These are phyloP conservation scores for Leptinotarsa peninsularis DNA, from an alignment of 2,888 invertebrate genomes.

Conservation along the genomic window DNA sequence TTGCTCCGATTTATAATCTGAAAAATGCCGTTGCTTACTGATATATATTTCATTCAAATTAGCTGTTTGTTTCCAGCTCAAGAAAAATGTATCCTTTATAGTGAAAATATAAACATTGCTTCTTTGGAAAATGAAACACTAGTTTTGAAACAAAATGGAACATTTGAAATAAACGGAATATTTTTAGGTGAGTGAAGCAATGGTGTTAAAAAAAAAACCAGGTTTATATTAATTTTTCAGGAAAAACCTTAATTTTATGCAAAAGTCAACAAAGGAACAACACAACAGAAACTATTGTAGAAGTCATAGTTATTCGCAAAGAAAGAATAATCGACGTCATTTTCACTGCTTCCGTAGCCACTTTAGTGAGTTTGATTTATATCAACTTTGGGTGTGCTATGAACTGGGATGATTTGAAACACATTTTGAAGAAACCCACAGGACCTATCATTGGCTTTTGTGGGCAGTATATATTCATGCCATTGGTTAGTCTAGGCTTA, in stretches of 20 bases:
- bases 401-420: constrained; percentile 78
- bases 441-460: constrained; percentile 83
- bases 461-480: constrained; percentile 86
- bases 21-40: too few relatives aligned
- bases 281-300: constrained; percentile 41
- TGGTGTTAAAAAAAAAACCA: background rate
- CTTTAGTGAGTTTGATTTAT: constrained; percentile 82
- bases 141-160: constrained; percentile 41
- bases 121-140: constrained; percentile 44
- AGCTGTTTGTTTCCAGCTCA: too few relatives aligned
- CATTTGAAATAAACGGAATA: constrained; percentile 56
- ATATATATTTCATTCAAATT: too few relatives aligned
- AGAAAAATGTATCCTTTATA: constrained; percentile 38
- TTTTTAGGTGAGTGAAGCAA: constrained; percentile 57
- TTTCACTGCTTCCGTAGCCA: constrained; percentile 80
- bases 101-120: constrained; percentile 48
- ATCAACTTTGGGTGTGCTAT: constrained; percentile 92
- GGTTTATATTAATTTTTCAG: constrained; percentile 39
- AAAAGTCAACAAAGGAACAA: constrained; percentile 38
- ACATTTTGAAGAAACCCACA: constrained; percentile 77
- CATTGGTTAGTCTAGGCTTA: constrained; percentile 71
- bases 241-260: constrained; percentile 51
- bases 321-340: constrained; percentile 76
- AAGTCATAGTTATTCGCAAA: constrained; percentile 56
- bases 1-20: too few relatives aligned